Conservation (phyloP, 1,140 invertebrate species). For the Zaprionus inermis region DNA sequence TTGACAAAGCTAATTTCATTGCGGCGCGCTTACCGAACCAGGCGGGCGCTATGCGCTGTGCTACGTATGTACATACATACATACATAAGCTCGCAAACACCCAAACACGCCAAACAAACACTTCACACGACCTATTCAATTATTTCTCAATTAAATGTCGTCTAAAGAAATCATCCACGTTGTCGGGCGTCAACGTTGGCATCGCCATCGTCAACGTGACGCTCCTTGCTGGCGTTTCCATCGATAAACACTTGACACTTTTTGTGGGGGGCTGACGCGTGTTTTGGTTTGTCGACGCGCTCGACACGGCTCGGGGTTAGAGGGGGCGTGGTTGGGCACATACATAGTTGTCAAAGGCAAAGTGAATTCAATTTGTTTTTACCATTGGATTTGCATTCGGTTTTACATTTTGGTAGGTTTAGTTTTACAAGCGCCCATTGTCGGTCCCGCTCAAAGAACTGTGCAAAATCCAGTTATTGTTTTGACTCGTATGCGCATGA, state of each 20-base stretch:
- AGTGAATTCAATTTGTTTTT: conserved; percentile 73
- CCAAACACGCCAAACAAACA: conserved; percentile 78
- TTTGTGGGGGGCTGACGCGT: conserved; percentile 37
- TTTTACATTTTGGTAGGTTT: conserved; percentile 45
- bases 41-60: conserved; percentile 1
- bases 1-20: conserved; percentile 81
- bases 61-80: no score
- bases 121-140: conserved; percentile 81
- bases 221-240: conserved; percentile 27
- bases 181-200: conserved; percentile 16
- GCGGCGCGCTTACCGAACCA: conserved; percentile 38
- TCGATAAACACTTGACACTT: conserved; percentile 68
- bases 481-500: background rate
- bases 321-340: conserved; percentile 2
- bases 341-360: conserved; percentile 61
- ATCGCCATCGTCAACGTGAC: conserved; percentile 22
- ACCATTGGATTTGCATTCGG: conserved; percentile 55
- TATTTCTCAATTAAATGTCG: conserved; percentile 82
- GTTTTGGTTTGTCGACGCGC: background rate
- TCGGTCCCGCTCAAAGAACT: conserved; percentile 44
- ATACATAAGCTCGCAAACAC: conserved; percentile 33
- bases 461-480: conserved; percentile 15
- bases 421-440: conserved; percentile 46
- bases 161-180: conserved; percentile 70
- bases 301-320: background rate